Conservation (phyloP, 2,797 vertebrate species). For the Enteromius mattozi region DNA sequence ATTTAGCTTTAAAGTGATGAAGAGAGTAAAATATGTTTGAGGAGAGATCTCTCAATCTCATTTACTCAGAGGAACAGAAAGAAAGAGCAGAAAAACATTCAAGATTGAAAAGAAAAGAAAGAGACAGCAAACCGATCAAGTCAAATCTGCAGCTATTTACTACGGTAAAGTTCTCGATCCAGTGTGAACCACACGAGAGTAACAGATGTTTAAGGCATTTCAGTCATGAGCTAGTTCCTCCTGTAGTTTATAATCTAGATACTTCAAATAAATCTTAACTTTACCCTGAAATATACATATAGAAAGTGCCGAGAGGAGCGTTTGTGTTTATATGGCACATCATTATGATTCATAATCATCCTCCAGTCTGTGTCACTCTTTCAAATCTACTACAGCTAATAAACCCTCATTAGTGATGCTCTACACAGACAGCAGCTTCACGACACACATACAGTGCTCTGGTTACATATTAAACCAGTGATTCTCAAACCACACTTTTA, state of each 20-base stretch:
- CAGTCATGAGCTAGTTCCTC: background rate
- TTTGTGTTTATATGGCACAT: constrained; percentile 17
- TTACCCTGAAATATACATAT: constrained; percentile 1
- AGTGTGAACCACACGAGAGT: background rate
- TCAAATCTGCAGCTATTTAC: background rate
- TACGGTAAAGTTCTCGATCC: background rate
- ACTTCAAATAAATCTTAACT: background rate
- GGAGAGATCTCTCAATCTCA: background rate
- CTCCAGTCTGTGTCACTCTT: background rate
- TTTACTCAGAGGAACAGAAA: background rate
- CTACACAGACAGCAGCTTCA: background rate
- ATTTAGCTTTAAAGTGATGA: too few species aligned
- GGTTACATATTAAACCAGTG: background rate
- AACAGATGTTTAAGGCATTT: constrained; percentile 25
- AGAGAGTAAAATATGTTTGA: too few species aligned
- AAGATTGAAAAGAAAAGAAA: background rate
- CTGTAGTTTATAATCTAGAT: background rate
- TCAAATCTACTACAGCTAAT: background rate
- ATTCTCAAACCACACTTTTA: background rate
- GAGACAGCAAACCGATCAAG: background rate
- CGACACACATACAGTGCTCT: background rate
- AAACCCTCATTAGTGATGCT: background rate
- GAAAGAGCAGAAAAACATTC: too few species aligned
- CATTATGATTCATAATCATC: background rate
- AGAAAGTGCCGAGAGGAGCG: background rate